A percentile compares a stretch with the other conserved stretches of the same genome.
phyloP scores from a whole-genome alignment of 1,140 invertebrate genomes.

The Bombus impatiens region DNA sequence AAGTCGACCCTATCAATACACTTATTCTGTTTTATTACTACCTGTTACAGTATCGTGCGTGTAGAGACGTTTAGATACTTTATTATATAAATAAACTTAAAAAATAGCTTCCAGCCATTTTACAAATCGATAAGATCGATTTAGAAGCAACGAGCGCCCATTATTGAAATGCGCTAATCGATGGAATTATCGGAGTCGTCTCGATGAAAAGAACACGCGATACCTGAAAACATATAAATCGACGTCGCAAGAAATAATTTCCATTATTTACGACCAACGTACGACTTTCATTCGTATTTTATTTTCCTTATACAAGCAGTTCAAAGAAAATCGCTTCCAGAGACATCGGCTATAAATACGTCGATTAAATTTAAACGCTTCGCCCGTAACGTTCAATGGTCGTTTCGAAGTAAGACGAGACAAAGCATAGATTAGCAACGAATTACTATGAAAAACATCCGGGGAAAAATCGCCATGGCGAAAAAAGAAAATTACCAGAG shows the following conservation, averaged over 20 bases:
- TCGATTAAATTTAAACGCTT: constrained; percentile 1
- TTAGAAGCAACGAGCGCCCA: constrained; percentile 15
- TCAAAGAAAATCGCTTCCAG: neutral
- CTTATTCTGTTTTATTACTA: constrained; percentile 30
- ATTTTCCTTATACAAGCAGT: neutral
- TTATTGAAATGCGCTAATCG: neutral
- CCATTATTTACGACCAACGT: neutral
- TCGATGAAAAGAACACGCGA: neutral
- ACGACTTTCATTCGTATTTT: neutral
- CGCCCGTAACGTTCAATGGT: constrained; percentile 25
- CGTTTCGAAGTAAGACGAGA: neutral
- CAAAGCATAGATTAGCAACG: neutral
- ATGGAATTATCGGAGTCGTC: neutral
- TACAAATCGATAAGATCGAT: constrained; percentile 31
- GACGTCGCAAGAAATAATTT: neutral
- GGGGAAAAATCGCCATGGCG: neutral
- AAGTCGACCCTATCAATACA: constrained; percentile 35
- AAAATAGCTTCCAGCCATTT: constrained; percentile 33
- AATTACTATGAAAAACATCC: neutral
- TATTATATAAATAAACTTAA: constrained; percentile 33
- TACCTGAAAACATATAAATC: constrained; percentile 3
- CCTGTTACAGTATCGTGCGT: constrained; percentile 23
- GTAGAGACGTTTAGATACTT: constrained; percentile 28
- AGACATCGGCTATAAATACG: neutral
- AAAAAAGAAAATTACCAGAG: constrained; percentile 62